A percentile compares a stretch with the other conserved stretches of the same genome.
These are phyloP conservation scores for Ranitomeya variabilis DNA, from an alignment of 2,113 vertebrate species.

Conservation along the genomic window DNA sequence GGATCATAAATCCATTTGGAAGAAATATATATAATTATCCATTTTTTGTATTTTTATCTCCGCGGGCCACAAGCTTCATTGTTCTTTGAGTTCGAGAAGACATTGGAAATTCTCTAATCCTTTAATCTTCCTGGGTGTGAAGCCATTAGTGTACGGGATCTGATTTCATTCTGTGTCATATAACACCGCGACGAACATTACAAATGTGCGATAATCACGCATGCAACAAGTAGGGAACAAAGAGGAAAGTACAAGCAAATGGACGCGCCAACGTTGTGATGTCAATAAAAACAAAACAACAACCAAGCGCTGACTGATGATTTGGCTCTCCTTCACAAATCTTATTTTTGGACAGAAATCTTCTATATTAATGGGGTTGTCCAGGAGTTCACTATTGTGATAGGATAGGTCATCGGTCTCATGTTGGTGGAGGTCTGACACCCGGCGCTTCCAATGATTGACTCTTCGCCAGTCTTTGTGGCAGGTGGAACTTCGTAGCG, in stretches of 20 bases:
- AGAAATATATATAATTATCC: not conserved
- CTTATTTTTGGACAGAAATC: too few relatives aligned
- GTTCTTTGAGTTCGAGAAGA: not conserved
- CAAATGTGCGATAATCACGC: not conserved
- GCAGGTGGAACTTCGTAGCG: too few relatives aligned
- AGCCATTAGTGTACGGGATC: not conserved
- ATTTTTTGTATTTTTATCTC: not conserved
- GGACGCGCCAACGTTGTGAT: too few relatives aligned
- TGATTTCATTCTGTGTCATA: conserved; percentile 7
- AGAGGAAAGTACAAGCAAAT: not conserved
- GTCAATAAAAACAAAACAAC: too few relatives aligned
- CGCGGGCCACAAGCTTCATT: not conserved
- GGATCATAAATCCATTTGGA: not conserved
- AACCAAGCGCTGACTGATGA: too few relatives aligned
- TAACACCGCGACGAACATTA: not conserved
- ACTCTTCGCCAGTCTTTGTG: too few relatives aligned
- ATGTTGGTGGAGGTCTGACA: too few relatives aligned
- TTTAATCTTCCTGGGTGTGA: conserved; percentile 10
- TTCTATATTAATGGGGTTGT: too few relatives aligned
- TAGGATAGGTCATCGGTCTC: too few relatives aligned
- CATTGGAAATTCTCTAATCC: conserved; percentile 11
- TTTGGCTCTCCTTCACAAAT: too few relatives aligned
- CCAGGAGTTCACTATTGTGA: too few relatives aligned
- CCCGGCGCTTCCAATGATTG: too few relatives aligned
- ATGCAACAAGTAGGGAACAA: not conserved